Conservation (phyloP, 2,113 vertebrate species). For the Lasiurus cinereus region DNA sequence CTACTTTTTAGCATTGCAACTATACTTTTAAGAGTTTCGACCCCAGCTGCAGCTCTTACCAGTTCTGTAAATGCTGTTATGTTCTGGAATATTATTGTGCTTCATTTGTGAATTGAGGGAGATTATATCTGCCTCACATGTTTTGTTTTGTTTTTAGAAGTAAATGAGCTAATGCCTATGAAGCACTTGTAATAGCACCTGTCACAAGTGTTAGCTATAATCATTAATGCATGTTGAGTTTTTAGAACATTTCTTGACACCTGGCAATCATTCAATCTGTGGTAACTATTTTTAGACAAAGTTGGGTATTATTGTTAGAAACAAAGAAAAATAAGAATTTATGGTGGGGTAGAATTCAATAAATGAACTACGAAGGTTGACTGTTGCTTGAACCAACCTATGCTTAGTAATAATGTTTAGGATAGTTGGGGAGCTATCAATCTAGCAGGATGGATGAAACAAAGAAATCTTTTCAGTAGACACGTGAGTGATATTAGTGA, state of each 20-base stretch:
- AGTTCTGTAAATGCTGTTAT: neutral
- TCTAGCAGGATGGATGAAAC: neutral
- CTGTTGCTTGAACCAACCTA: neutral
- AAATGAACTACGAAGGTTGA: neutral
- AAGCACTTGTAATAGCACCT: neutral
- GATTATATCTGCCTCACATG: neutral
- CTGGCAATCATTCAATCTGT: neutral
- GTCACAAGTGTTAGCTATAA: neutral
- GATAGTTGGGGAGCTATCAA: neutral
- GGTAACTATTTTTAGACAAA: slow-evolving; percentile 29
- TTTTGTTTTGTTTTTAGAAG: neutral
- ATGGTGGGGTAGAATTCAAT: neutral
- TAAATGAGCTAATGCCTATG: neutral
- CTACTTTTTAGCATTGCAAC: neutral
- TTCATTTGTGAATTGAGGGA: neutral
- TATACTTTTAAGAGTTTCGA: neutral
- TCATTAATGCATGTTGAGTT: neutral
- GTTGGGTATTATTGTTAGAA: neutral
- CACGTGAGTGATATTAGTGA: neutral
- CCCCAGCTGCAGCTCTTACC: neutral
- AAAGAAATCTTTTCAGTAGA: neutral
- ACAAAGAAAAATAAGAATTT: slow-evolving; percentile 34
- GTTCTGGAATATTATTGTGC: neutral
- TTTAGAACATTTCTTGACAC: slow-evolving; percentile 1
- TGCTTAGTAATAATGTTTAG: accelerated